Evolutionary conservation across 2,888 invertebrate genomes (phyloP), one percentile per base, ranked within the genome.

Genomic region (Volucella inflata): DNA sequence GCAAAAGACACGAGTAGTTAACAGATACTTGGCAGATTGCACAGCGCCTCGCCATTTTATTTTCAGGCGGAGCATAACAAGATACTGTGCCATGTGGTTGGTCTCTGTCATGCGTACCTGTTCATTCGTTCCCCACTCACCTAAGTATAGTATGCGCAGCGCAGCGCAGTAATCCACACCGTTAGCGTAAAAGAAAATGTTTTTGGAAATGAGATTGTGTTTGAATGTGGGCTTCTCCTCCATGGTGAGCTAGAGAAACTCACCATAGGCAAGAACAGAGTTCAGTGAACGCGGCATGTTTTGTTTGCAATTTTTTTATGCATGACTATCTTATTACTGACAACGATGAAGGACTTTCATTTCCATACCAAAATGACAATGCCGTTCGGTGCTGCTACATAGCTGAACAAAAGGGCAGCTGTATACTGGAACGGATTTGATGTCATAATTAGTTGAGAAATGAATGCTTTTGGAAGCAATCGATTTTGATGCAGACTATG

Each of bases 21-120:
- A 30, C 30, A 30, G 30, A 30, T 30, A 30, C 30, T 30, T 6
- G 6, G 6, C 30, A 21, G 21, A 21, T 30, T 65, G 46, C 70
- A 83, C 42, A 50, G 50, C 70, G 65, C 17, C 89, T 89, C 91
- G 91, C 91, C 91, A 91, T 91, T 91, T 91, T 91, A 89, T 88
- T 90, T 91, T 89, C 88, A 78, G 91, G 91, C 90, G 91, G 91
- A 89, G 91, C 89, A 89, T 87, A 71, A 36, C 14, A 30, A 12
- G 57, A 16, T 44, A 65, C 65, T 79, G 59, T 60, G 84, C 67
- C 44, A 65, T 84, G 70, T 84, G 80, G 84, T 84, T 84, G 84
- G 84, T 53, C 80, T 79, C 74, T 70, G 71, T 59, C 40, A 62
- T 79, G 84, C 84, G 84, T 84, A 84, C 75, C 67, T 71, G 75